phyloP scores from a whole-genome alignment of 2,888 invertebrate species.

The Celastrina argiolus region DNA sequence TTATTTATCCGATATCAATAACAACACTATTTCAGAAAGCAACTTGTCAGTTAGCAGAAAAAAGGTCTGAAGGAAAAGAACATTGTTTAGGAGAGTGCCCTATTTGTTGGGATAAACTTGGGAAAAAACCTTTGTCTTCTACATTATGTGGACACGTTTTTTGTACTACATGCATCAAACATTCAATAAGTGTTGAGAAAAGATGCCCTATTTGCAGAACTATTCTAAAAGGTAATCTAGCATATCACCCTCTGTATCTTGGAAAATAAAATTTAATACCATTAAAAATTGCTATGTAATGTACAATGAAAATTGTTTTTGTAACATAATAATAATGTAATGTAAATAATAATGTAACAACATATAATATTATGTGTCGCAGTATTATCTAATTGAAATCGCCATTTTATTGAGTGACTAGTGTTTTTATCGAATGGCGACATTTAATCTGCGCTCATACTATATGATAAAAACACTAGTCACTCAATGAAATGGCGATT shows the following conservation, averaged over 20 bases:
- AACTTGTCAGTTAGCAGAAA: not conserved
- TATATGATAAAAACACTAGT: too few relatives aligned
- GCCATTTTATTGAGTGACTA: too few relatives aligned
- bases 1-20: not conserved
- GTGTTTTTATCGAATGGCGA: too few relatives aligned
- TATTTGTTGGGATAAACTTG: slow-evolving; percentile 55
- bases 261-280: not conserved
- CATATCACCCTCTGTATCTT: slow-evolving; percentile 47
- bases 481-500: too few relatives aligned
- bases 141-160: slow-evolving; percentile 63
- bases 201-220: slow-evolving; percentile 55
- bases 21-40: not conserved
- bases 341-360: too few relatives aligned
- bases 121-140: slow-evolving; percentile 50
- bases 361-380: too few relatives aligned
- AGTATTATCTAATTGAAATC: too few relatives aligned
- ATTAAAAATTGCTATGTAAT: not conserved
- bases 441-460: too few relatives aligned
- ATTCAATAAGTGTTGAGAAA: slow-evolving; percentile 40
- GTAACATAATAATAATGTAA: not conserved
- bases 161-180: slow-evolving; percentile 48
- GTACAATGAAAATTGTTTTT: too few relatives aligned
- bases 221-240: slow-evolving; percentile 40
- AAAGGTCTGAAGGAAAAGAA: not conserved
- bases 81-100: slow-evolving; percentile 47